Evolutionary conservation across 2,888 invertebrate species (phyloP).

Genomic region (Eledona agricola): DNA sequence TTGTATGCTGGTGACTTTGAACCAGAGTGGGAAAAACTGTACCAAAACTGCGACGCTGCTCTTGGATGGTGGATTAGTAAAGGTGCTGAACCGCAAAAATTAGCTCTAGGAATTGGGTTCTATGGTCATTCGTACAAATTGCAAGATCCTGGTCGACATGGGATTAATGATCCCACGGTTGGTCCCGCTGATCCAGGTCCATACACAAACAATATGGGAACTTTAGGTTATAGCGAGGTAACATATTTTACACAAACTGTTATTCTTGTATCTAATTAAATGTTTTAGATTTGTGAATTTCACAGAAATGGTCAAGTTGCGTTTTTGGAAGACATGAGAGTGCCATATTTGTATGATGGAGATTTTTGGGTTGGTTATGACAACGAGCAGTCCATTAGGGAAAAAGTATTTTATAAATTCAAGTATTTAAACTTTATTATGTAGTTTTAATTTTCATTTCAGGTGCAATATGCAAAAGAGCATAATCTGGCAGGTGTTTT

Average conservation of each 20-base stretch:
- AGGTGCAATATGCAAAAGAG: constrained; percentile 52
- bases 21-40: constrained; percentile 37
- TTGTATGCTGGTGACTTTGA: constrained; percentile 64
- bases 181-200: constrained; percentile 24
- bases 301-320: constrained; percentile 39
- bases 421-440: no score
- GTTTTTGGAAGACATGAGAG: constrained; percentile 45
- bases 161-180: constrained; percentile 11
- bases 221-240: constrained; percentile 35
- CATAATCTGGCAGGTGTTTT: constrained; percentile 68
- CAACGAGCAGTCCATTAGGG: constrained; percentile 40
- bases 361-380: constrained; percentile 45
- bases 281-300: constrained; percentile 37
- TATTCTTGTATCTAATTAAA: not conserved
- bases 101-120: constrained; percentile 25
- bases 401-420: constrained; percentile 13
- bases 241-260: not conserved
- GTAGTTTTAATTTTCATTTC: no score
- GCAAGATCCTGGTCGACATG: constrained; percentile 16
- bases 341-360: constrained; percentile 42
- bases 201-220: constrained; percentile 18
- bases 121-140: constrained; percentile 32
- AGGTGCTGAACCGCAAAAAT: constrained; percentile 28
- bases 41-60: constrained; percentile 40
- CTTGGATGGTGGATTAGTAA: constrained; percentile 33